Conservation (phyloP, 2,113 vertebrate genomes). For the Chaetodon auriga region DNA sequence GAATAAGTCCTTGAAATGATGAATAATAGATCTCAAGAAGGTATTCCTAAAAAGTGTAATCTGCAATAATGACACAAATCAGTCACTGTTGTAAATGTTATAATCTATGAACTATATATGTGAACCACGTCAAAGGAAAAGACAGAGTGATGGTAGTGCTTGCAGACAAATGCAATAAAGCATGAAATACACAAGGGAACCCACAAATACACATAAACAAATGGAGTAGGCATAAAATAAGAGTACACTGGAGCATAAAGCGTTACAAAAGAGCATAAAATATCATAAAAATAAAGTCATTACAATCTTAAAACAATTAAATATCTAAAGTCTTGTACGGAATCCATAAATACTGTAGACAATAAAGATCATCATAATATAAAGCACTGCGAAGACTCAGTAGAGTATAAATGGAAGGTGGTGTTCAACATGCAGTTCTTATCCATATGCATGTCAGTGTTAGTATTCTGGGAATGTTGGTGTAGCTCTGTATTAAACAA, state of each 20-base stretch:
- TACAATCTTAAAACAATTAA: background rate
- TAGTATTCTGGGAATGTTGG: background rate
- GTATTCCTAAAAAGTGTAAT: no score
- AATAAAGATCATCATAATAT: background rate
- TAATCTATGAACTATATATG: background rate
- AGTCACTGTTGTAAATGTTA: background rate
- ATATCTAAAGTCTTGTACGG: background rate
- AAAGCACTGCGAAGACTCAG: background rate
- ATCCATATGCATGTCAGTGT: background rate
- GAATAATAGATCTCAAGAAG: no score
- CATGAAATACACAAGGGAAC: background rate
- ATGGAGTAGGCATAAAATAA: background rate
- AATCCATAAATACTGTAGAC: background rate
- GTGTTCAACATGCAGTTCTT: background rate
- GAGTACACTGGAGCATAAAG: background rate
- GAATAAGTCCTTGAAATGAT: no score
- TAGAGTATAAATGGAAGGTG: background rate
- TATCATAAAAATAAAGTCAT: background rate
- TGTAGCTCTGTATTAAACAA: background rate
- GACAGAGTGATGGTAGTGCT: background rate
- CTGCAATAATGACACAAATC: no score
- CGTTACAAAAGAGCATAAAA: background rate
- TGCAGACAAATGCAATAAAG: slow-evolving; percentile 3
- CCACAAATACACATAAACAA: slow-evolving; percentile 4
- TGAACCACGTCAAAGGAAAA: background rate